Percentiles rank a stretch among this genome's conserved stretches.
phyloP scores from a whole-genome alignment of 2,113 vertebrate species.

The Oxyruncus cristatus region DNA sequence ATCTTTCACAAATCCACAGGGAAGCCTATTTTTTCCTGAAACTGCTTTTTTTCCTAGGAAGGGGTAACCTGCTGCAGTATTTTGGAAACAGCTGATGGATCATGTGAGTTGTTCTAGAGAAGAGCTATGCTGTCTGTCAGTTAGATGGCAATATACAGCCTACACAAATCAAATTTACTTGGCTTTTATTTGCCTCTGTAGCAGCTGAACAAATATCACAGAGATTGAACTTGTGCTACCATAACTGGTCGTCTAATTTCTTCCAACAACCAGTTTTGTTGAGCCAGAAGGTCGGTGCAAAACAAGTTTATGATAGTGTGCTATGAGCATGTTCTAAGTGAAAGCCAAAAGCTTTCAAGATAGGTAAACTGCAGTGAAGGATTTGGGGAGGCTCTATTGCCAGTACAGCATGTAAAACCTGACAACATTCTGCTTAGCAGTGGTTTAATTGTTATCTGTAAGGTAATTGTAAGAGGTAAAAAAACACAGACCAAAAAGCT shows the following conservation, averaged over 20 bases:
- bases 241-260: slow-evolving; percentile 14
- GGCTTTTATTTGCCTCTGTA: neutral
- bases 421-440: neutral
- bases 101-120: neutral
- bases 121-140: neutral
- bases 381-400: neutral
- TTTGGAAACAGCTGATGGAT: neutral
- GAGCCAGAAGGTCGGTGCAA: neutral
- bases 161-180: neutral
- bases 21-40: neutral
- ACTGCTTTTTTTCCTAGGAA: neutral
- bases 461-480: neutral
- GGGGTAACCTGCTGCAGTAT: neutral
- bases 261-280: neutral
- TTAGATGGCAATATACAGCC: neutral
- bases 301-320: neutral
- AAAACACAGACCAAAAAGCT: neutral
- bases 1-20: neutral
- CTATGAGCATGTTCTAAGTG: neutral
- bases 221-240: neutral
- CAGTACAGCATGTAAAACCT: neutral
- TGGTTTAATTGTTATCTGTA: neutral
- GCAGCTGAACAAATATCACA: slow-evolving; percentile 8
- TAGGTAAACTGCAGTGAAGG: neutral
- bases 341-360: neutral